A percentile compares a stretch with the other conserved stretches of the same genome.
Evolutionary conservation across 2,113 vertebrate species (phyloP).

Genomic region (Lycaon pictus): DNA sequence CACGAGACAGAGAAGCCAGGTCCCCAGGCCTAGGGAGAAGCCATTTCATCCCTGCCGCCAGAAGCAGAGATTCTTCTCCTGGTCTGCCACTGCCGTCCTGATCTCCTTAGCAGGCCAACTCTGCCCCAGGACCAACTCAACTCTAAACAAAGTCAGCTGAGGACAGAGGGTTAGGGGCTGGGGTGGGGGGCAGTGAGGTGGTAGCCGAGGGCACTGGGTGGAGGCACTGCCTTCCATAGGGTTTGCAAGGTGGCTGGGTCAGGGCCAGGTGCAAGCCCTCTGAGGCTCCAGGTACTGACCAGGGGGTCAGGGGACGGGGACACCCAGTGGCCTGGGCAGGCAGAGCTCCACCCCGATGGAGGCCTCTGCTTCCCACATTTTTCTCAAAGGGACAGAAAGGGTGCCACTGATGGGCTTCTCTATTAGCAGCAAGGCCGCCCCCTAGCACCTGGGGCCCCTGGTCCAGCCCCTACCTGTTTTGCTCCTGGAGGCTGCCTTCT

Average conservation of each 20-base stretch:
- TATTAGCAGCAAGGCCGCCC: accelerated
- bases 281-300: background rate
- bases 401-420: background rate
- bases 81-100: background rate
- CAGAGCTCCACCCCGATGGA: background rate
- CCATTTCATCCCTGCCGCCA: background rate
- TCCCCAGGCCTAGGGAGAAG: background rate
- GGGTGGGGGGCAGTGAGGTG: background rate
- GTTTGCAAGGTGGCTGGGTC: background rate
- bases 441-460: accelerated
- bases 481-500: slow-evolving; percentile 63
- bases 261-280: background rate
- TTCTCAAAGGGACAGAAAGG: accelerated
- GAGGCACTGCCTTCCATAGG: background rate
- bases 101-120: background rate
- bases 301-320: background rate
- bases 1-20: background rate
- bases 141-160: background rate
- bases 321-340: background rate
- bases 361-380: background rate
- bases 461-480: slow-evolving; percentile 79
- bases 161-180: background rate
- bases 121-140: background rate
- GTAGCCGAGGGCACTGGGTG: background rate
- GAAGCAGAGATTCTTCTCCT: background rate